Evolutionary conservation across 2,797 vertebrate genomes (phyloP), one percentile per base, ranked within the genome.

Genomic region (Pipistrellus pipistrellus): DNA sequence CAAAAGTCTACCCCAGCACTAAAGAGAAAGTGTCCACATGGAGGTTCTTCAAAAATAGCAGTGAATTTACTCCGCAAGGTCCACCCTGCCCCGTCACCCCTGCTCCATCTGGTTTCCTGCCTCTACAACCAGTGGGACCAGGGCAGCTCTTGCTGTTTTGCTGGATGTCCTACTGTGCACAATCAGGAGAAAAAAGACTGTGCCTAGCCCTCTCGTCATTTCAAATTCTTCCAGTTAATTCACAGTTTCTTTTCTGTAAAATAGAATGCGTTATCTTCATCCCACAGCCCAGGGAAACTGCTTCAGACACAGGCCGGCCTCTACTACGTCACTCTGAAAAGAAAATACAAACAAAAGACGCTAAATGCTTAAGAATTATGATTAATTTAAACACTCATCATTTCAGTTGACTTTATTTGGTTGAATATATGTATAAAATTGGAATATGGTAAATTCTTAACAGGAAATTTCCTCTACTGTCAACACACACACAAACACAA

Each of bases 311-410:
- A 68, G 83, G 68, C 27, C 0, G 0, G 9, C 30, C n/a, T 55
- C 21, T 0, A 46, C 12, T 3, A 4, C 64, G 84, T 97, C 96
- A 96, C 35, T 96, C 97, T 97, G 80, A 62, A 96, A 95, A 90
- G 41, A 89, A 95, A 91, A 88, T 2, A 57, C 68, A 85, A 44
- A 38, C 18, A 53, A 35, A 93, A 91, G 78, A 53, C 21, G n/a
- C 0, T 23, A 3, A 68, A 35, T 38, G 55, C 77, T 87, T 32
- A 27, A 77, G 76, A 94, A 75, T 17, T 15, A 30, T 62, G 23
- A 38, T 75, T 55, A 55, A 57, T 85, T 88, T 83, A 85, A 89
- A 82, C 7, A 41, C 21, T 51, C 72, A 23, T 20, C 2, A 41
- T 90, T 78, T 68, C 38, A 71, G 25, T 64, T 66, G 20, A 68